Evolutionary conservation across 2,113 vertebrate genomes (phyloP).

Genomic region (Nerophis lumbriciformis): DNA sequence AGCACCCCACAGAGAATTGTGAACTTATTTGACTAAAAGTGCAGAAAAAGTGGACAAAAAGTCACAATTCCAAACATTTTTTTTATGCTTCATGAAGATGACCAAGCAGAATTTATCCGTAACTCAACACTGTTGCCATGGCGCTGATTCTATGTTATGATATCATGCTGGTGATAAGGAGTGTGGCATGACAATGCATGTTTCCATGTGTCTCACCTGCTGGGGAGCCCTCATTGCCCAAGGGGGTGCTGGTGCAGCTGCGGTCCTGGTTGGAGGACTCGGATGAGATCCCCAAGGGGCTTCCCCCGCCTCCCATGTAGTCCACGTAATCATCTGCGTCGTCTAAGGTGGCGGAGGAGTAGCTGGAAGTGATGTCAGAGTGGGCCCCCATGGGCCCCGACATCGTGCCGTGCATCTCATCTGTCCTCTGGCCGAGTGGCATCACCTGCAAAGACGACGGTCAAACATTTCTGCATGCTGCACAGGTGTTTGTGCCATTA

Average conservation of each 20-base stretch:
- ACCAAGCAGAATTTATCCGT: constrained; percentile 10
- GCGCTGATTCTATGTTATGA: constrained; percentile 17
- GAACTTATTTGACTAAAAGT: constrained; percentile 48
- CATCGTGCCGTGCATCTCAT: constrained; percentile 70
- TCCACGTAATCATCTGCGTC: constrained; percentile 95
- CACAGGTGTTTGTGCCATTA: constrained; percentile 9
- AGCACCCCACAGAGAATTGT: constrained; percentile 63
- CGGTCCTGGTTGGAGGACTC: constrained; percentile 96
- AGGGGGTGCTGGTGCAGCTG: constrained; percentile 96
- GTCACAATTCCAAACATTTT: not conserved
- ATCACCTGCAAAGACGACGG: constrained; percentile 50
- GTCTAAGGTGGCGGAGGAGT: constrained; percentile 76
- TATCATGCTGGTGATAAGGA: constrained; percentile 24
- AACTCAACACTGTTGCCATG: constrained; percentile 34
- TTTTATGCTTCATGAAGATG: constrained; percentile 47
- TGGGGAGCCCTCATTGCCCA: constrained; percentile 89
- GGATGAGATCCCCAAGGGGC: constrained; percentile 87
- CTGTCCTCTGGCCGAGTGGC: constrained; percentile 65
- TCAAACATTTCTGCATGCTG: constrained; percentile 30
- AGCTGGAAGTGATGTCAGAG: constrained; percentile 65
- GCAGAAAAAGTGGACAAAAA: constrained; percentile 38
- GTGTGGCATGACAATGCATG: constrained; percentile 4
- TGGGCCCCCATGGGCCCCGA: constrained; percentile 57
- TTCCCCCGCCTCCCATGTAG: constrained; percentile 81
- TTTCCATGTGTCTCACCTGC: constrained; percentile 75